Evolutionary conservation across 2,888 invertebrate species (phyloP), one percentile per base, ranked within the genome.

Genomic region (Drosophila monieri): DNA sequence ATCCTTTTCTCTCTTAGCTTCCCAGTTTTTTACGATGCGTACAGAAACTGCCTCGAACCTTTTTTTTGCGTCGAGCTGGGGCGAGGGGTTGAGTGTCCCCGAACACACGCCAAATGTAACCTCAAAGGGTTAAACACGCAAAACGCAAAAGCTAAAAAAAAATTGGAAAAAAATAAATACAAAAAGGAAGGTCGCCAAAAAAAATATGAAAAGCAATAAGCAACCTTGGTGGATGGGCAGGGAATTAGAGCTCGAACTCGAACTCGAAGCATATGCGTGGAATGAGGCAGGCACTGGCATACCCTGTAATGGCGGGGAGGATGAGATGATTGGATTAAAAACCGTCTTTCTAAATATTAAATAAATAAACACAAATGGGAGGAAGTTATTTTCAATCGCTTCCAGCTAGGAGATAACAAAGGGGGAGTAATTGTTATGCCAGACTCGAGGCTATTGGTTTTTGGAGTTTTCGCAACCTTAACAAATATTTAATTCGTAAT

Each of bases 91-190:
- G 43, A 43, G 23, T 57, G 69, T 68, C 65, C 67, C 74, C 68
- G 79, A 85, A 81, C 87, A 86, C 78, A 80, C 79, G 77, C 88
- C 89, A 88, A 88, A 84, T 85, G 85, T 85, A 84, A 84, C 89
- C 89, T 84, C 84, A 88, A 84, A 84, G 89, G 84, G 84, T 88
- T 84, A 88, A 84, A 84, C 88, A 88, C 84, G 88, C 79, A 88
- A 87, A 84, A 84, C 78, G 88, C 88, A 85, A 84, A 85, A 88
- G 88, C 87, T 74, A 76, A 85, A 58, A 78, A 75, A 87, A 56
- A 87, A 56, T 46, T 49, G 18, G 35, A 41, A 61, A 61, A 73
- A 65, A 46, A 66, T 60, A 67, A 73, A 80, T 67, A 66, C 61
- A 21, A 35, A 80, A 77, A 58, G 57, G 52, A 73, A 70, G 67